Evolutionary conservation across 2,113 vertebrate species (phyloP).

Genomic region (Serinus canaria): DNA sequence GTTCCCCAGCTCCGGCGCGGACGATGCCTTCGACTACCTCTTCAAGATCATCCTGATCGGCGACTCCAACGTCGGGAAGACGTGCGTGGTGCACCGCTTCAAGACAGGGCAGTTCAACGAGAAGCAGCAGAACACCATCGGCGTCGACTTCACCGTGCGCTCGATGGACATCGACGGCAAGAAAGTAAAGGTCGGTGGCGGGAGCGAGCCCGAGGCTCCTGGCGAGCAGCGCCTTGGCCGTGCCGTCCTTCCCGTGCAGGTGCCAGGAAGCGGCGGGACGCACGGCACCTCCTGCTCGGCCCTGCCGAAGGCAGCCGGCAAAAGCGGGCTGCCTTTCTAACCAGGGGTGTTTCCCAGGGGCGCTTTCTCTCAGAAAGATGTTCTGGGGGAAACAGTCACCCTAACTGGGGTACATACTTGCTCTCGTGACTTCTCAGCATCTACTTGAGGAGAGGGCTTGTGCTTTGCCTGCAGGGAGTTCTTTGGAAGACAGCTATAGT

Average conservation of each 20-base stretch:
- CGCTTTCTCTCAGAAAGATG: not conserved
- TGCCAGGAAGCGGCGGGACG: not conserved
- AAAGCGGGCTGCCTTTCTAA: not conserved
- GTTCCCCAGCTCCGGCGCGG: slow-evolving; percentile 67
- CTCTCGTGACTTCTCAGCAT: not conserved
- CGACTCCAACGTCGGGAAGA: slow-evolving; percentile 95
- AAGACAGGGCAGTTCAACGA: slow-evolving; percentile 85
- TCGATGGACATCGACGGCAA: slow-evolving; percentile 89
- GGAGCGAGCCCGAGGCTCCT: not conserved
- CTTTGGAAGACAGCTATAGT: not conserved
- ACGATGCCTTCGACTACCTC: slow-evolving; percentile 89
- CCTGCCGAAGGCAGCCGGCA: not conserved
- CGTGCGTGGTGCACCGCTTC: slow-evolving; percentile 92
- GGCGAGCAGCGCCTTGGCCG: fast-evolving
- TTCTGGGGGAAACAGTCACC: not conserved
- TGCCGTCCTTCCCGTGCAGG: fast-evolving
- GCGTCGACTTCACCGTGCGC: slow-evolving; percentile 93
- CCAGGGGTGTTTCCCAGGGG: not conserved
- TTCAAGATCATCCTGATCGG: slow-evolving; percentile 97
- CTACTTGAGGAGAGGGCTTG: fast-evolving
- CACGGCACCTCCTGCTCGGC: not conserved
- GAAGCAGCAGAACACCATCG: slow-evolving; percentile 93
- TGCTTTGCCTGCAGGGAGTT: not conserved
- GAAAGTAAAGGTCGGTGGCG: slow-evolving; percentile 85
- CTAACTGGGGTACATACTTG: fast-evolving